Evolutionary conservation across 2,888 invertebrate species (phyloP).

Genomic region (Oligia fasciuncula): DNA sequence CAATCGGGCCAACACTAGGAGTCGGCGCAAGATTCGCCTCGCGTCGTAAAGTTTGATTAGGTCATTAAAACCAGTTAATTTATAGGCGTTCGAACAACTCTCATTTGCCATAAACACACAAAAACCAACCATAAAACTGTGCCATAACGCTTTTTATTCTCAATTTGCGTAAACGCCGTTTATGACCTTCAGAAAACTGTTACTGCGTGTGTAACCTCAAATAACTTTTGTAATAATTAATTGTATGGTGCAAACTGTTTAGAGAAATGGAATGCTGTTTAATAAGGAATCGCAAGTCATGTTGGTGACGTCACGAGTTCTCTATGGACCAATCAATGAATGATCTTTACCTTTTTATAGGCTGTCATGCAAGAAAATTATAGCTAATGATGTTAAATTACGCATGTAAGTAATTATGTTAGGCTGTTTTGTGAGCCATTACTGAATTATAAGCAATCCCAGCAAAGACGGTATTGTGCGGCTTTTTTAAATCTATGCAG

Average conservation of each 20-base stretch:
- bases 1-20: slow-evolving; percentile 89
- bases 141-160: slow-evolving; percentile 71
- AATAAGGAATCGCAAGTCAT: slow-evolving; percentile 56
- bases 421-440: slow-evolving; percentile 23
- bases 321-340: slow-evolving; percentile 58
- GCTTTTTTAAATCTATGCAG: slow-evolving; percentile 26
- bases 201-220: slow-evolving; percentile 82
- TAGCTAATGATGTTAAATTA: slow-evolving; percentile 43
- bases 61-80: slow-evolving; percentile 90
- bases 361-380: slow-evolving; percentile 35
- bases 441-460: slow-evolving; percentile 29
- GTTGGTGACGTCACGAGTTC: slow-evolving; percentile 57
- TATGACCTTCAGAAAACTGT: slow-evolving; percentile 77
- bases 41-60: slow-evolving; percentile 90
- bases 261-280: slow-evolving; percentile 57
- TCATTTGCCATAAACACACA: slow-evolving; percentile 82
- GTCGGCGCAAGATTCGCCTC: slow-evolving; percentile 87
- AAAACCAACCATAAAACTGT: slow-evolving; percentile 80
- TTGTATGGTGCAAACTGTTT: slow-evolving; percentile 74
- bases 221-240: slow-evolving; percentile 82
- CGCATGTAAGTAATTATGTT: slow-evolving; percentile 28
- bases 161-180: slow-evolving; percentile 69
- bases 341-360: slow-evolving; percentile 46
- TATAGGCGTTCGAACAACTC: slow-evolving; percentile 87
- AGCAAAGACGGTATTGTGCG: slow-evolving; percentile 14